phyloP scores from a whole-genome alignment of 2,888 invertebrate genomes.

The Callosobruchus maculatus region DNA sequence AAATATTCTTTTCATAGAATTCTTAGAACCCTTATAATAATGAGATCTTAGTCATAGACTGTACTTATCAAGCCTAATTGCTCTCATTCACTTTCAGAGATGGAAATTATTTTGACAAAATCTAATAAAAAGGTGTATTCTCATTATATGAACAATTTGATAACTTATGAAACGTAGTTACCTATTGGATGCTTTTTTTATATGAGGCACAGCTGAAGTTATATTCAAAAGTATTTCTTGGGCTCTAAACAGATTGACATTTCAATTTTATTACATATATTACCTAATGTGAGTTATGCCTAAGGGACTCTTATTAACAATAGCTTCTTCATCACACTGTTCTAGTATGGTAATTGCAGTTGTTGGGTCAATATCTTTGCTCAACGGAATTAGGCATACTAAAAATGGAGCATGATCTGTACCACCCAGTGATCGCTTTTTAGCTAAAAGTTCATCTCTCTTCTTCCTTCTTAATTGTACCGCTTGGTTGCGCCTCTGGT shows the following conservation, averaged over 20 bases:
- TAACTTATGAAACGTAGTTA: too few relatives aligned
- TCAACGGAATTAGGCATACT: slow-evolving; percentile 67
- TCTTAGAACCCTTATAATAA: too few relatives aligned
- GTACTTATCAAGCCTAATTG: too few relatives aligned
- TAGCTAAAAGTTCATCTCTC: slow-evolving; percentile 71
- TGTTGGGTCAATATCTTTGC: slow-evolving; percentile 63
- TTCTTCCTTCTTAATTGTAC: slow-evolving; percentile 78
- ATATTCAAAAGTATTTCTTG: too few relatives aligned
- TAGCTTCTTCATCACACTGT: slow-evolving; percentile 69
- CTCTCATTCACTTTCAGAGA: too few relatives aligned
- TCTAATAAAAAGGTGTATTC: too few relatives aligned
- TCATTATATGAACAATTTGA: too few relatives aligned
- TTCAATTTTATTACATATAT: slow-evolving; percentile 17
- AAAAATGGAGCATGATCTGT: slow-evolving; percentile 66
- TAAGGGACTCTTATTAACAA: slow-evolving; percentile 60
- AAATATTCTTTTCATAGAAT: too few relatives aligned
- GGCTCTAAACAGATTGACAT: not conserved
- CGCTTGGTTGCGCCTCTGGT: slow-evolving; percentile 77
- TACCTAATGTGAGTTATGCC: slow-evolving; percentile 76
- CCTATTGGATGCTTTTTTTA: too few relatives aligned
- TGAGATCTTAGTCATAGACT: too few relatives aligned
- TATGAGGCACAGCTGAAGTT: too few relatives aligned
- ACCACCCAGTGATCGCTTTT: slow-evolving; percentile 77
- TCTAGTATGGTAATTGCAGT: slow-evolving; percentile 65
- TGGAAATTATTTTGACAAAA: too few relatives aligned